phyloP scores from a whole-genome alignment of 2,888 invertebrate species.

The Drosophila austrosaltans region DNA sequence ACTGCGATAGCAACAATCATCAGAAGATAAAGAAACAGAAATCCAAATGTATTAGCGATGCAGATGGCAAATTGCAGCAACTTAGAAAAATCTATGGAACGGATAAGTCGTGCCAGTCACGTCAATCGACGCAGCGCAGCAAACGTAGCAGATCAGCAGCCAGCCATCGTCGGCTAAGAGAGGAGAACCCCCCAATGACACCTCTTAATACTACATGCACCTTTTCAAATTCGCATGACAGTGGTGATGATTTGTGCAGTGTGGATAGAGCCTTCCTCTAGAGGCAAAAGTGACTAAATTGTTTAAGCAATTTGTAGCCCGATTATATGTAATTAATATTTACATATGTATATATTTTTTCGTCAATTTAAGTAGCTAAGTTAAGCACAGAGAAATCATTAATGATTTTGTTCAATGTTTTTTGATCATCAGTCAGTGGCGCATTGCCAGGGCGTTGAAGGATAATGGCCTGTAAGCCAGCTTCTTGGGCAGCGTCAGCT shows the following conservation, averaged over 20 bases:
- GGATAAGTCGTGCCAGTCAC: constrained; percentile 55
- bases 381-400: constrained; percentile 84
- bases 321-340: background rate
- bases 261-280: constrained; percentile 81
- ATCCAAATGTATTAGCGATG: constrained; percentile 38
- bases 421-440: constrained; percentile 86
- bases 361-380: background rate
- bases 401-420: constrained; percentile 85
- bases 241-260: constrained; percentile 81
- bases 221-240: constrained; percentile 58
- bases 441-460: constrained; percentile 92
- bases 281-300: constrained; percentile 11
- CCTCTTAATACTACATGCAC: constrained; percentile 12
- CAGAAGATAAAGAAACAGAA: constrained; percentile 64
- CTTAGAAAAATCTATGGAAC: constrained; percentile 71
- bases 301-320: constrained; percentile 20
- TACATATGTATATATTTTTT: constrained; percentile 32
- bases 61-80: constrained; percentile 58
- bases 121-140: constrained; percentile 55
- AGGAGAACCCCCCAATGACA: constrained; percentile 40
- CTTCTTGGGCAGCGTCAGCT: constrained; percentile 90
- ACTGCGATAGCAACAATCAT: constrained; percentile 61
- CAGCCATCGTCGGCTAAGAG: background rate
- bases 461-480: constrained; percentile 88
- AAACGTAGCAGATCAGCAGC: constrained; percentile 30